Base-by-base conservation (phyloP, 37 sponge, comb jelly and placozoan species). In the Aphrocallistes beatrix region DNA sequence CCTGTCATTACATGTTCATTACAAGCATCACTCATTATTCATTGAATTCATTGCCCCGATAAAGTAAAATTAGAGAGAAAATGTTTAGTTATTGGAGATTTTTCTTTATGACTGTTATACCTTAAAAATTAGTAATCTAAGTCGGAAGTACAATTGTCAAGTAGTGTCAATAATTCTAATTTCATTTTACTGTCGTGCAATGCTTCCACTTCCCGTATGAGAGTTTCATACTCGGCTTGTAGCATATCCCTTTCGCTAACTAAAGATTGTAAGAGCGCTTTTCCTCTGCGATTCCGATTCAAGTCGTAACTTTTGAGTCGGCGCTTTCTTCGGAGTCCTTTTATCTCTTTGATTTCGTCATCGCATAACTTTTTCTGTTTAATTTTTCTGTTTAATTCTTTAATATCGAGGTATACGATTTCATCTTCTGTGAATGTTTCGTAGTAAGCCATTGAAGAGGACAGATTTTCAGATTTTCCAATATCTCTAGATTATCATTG, bases 361-460 rank as follows among this genome's bases (percentile, higher is more conserved):
- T 60, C 75, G n/a, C 75, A 60, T 19, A 60, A 13, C n/a, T 30
- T 60, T 30, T 60, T 60, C n/a, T 60, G 75, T 13, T 60, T 60
- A 28, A 60, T 60, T 60, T 60, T 60, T 28, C 34, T 3, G 34
- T 60, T 60, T 30, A 60, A 30, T 28, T 60, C 75, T 60, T 60
- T 60, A 32, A 60, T 60, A 60, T 60, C 75, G n/a, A 60, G 75
- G n/a, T 60, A 60, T 21, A 60, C 75, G 25, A 60, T 60, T 60
- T 60, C 75, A 6, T 60, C 32, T 60, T 60, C 75, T 60, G 75
- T 60, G 75, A 60, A 60, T 60, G 75, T 6, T 60, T 60, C 75
- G 34, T 60, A 60, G 75, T 60, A 60, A 32, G 75, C 75, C 75
- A 60, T 60, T n/a, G n/a, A n/a, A n/a, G n/a, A n/a, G n/a, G n/a